Evolutionary conservation across 2,113 vertebrate genomes (phyloP), one percentile per base, ranked within the genome.

Genomic region (Mobula hypostoma): DNA sequence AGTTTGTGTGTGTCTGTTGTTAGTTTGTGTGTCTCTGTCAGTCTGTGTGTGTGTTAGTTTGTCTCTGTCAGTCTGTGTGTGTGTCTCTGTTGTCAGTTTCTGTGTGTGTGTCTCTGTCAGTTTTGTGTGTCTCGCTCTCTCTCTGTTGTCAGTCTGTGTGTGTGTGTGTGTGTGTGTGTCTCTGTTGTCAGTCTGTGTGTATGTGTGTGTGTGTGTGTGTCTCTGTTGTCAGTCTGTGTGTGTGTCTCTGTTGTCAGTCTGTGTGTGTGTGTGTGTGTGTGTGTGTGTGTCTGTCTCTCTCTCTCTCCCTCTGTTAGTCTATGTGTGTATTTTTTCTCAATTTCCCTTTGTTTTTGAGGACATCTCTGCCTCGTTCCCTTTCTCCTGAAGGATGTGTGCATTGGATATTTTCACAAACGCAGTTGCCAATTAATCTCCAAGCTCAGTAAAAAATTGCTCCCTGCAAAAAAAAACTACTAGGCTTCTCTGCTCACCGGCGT

Each of bases 361-460:
- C 77, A 40, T 3, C 17, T 82, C 78, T 63, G 48, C 94, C 63
- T 94, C 21, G 68, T 70, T 66, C 70, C 32, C 24, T 74, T 40
- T 24, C 61, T 93, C 70, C 91, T 56, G 70, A 21, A 56, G 32
- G 6, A n/a, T 90, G 94, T 94, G 74, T 92, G n/a, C 85, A 66
- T 19, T 58, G n/a, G 85, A 90, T 17, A 32, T 90, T 90, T 66
- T 90, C 85, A 66, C 40, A 29, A 76, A 74, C 24, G 72, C 91
- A 56, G 36, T 93, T 93, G 91, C 40, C 91, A 74, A 74, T 74
- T 72, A 72, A 93, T 72, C 66, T 74, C 40, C 19, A 48, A 2
- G 68, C 40, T 93, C 91, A 56, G 91, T 93, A 15, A 56, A 70
- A 93, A 93, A 76, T 93, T 93, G 68, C 70, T 93, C 91, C 68